A percentile compares a stretch with the other conserved stretches of the same genome.
phyloP scores from a whole-genome alignment of 2,113 vertebrate genomes.

The Cyprinodon tularosa region DNA sequence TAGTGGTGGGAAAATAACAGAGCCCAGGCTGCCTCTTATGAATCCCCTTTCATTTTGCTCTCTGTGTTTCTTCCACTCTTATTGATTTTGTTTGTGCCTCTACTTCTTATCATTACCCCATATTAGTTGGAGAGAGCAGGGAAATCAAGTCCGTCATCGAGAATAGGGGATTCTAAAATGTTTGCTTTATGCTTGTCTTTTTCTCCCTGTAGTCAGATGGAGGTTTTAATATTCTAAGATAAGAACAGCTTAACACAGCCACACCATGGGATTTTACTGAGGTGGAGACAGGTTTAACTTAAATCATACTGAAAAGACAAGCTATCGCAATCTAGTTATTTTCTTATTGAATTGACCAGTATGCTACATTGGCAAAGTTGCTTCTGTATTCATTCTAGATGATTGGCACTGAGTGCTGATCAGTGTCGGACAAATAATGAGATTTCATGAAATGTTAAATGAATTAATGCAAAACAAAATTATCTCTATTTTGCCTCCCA shows the following conservation, averaged over 20 bases:
- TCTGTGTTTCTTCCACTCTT: conserved; percentile 16
- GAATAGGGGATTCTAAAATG: conserved; percentile 37
- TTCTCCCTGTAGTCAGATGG: neutral
- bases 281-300: neutral
- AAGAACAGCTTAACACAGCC: neutral
- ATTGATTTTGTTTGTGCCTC: conserved; percentile 60
- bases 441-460: neutral
- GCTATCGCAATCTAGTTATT: neutral
- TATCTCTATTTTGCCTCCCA: neutral
- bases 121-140: conserved; percentile 48
- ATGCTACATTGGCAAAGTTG: neutral
- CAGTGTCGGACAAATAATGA: neutral
- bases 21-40: conserved; percentile 19
- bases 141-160: conserved; percentile 37
- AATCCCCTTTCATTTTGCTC: conserved; percentile 42
- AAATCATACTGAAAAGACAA: neutral
- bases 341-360: neutral
- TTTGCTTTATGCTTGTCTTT: conserved; percentile 12
- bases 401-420: neutral
- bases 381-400: neutral
- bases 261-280: neutral
- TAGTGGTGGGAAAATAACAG: conserved; percentile 35
- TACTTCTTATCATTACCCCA: conserved; percentile 33
- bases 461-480: neutral
- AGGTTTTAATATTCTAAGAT: neutral